Percentiles rank a stretch among this genome's conserved stretches.
phyloP scores from a whole-genome alignment of 2,888 invertebrate genomes.

The Dinocampus coccinellae region DNA sequence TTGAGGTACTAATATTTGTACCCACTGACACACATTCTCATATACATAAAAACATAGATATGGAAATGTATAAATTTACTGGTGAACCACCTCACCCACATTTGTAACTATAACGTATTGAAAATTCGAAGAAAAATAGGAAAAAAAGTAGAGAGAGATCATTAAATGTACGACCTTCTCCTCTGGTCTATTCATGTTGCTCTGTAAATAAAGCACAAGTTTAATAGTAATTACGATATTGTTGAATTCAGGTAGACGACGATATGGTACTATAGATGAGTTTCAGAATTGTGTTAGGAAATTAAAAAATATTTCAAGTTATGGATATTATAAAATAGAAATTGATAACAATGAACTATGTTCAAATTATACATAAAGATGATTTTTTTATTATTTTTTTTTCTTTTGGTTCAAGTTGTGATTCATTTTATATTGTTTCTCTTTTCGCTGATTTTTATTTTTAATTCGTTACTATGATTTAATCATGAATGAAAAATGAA shows the following conservation, averaged over 20 bases:
- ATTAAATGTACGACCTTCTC: background rate
- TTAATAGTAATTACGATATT: background rate
- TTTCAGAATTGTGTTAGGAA: background rate
- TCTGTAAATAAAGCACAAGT: background rate
- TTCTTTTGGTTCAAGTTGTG: slow-evolving; percentile 37
- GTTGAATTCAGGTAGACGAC: no score
- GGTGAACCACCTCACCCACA: background rate
- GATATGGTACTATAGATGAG: no score
- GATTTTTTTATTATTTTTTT: slow-evolving; percentile 60
- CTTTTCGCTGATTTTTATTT: slow-evolving; percentile 47
- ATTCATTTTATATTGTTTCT: slow-evolving; percentile 29
- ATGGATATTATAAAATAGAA: background rate
- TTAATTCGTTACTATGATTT: slow-evolving; percentile 4
- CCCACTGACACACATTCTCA: background rate
- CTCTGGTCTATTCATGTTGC: background rate
- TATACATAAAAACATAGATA: no score
- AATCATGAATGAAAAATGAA: background rate
- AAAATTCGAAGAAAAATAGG: background rate
- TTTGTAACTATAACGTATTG: background rate
- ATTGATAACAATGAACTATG: background rate
- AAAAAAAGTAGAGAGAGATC: background rate
- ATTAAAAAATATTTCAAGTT: background rate
- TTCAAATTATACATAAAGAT: slow-evolving; percentile 67
- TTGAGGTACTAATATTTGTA: background rate
- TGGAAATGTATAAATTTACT: no score